Evolutionary conservation across 2,113 vertebrate species (phyloP), one percentile per base, ranked within the genome.

Genomic region (Oncorhynchus gorbuscha): DNA sequence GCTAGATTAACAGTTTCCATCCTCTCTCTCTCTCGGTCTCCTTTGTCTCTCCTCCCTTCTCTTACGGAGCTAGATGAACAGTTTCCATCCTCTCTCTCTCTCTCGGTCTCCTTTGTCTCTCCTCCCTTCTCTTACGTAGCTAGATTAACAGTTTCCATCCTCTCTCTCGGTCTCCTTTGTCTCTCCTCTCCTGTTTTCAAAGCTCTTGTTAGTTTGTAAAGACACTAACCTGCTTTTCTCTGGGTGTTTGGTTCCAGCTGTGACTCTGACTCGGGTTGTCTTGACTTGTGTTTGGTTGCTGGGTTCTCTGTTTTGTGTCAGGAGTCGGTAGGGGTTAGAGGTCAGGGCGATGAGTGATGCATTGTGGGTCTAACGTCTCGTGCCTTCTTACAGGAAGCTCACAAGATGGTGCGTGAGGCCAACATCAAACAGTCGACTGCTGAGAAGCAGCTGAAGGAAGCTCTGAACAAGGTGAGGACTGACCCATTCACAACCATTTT

Each of bases 321-420:
- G 9, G 9, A 45, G 39, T 45, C 9, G 1, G 3, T 55, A 18
- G 51, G 13, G 51, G 51, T 18, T 55, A 18, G 51, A 13, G 12
- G 61, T 68, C 73, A 30, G 22, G 72, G 71, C 48, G 51, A 20
- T 58, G 28, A 11, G 18, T 66, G 75, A 4, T 22, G 51, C 58
- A 30, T 61, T 76, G 22, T 79, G 75, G 82, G 75, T 77, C 16
- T 77, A 45, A 51, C 66, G 26, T 73, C 62, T 30, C 45, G 24
- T 73, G 58, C 32, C 1, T 3, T 84, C 78, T 83, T 81, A 73
- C 90, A 99, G 98, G 98, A 99, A 88, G 98, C 98, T 64, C 98
- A 99, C 85, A 99, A 96, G 90, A 99, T 99, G 97, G 98, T 99
- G 81, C 93, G 96, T 87, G 97, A 99, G 89, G 98, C 98, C 35